Percentiles rank a stretch among this genome's conserved stretches.
Conservation (phyloP, 2,113 vertebrate species). For the Hydrolagus affinis region DNA sequence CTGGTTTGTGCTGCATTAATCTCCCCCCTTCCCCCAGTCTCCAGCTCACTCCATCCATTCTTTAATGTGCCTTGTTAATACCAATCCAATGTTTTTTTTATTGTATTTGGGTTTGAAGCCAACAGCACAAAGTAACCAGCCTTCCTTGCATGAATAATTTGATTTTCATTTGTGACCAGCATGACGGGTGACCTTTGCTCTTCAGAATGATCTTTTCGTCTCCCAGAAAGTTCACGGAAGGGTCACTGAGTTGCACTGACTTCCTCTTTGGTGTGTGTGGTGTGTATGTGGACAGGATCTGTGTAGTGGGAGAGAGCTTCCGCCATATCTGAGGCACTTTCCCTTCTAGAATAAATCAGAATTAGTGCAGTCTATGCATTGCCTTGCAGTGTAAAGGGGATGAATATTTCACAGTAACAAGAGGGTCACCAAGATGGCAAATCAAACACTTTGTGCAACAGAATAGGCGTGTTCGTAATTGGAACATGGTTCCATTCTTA, state of each 20-base stretch:
- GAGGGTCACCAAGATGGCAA: background rate
- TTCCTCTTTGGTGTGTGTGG: slow-evolving; percentile 46
- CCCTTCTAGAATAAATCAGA: background rate
- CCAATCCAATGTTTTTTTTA: background rate
- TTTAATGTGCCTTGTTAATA: slow-evolving; percentile 10
- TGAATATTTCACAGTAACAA: slow-evolving; percentile 15
- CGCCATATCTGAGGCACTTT: background rate
- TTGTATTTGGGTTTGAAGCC: slow-evolving; percentile 24
- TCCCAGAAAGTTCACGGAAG: slow-evolving; percentile 76
- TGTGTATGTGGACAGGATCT: slow-evolving; percentile 48
- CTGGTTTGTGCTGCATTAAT: too few species aligned
- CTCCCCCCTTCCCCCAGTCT: background rate
- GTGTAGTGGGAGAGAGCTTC: slow-evolving; percentile 36
- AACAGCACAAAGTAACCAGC: slow-evolving; percentile 41
- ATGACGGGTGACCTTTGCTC: slow-evolving; percentile 80
- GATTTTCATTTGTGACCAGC: slow-evolving; percentile 80
- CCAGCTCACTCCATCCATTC: background rate
- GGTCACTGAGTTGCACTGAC: slow-evolving; percentile 66
- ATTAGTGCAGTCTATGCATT: background rate
- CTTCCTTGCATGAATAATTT: slow-evolving; percentile 62
- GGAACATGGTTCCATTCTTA: background rate
- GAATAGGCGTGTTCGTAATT: background rate
- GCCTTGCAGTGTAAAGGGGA: background rate
- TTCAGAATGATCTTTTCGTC: slow-evolving; percentile 68
- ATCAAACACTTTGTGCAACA: background rate